These are phyloP conservation scores for Alosa alosa DNA, from an alignment of 2,113 vertebrate species.

Conservation along the genomic window DNA sequence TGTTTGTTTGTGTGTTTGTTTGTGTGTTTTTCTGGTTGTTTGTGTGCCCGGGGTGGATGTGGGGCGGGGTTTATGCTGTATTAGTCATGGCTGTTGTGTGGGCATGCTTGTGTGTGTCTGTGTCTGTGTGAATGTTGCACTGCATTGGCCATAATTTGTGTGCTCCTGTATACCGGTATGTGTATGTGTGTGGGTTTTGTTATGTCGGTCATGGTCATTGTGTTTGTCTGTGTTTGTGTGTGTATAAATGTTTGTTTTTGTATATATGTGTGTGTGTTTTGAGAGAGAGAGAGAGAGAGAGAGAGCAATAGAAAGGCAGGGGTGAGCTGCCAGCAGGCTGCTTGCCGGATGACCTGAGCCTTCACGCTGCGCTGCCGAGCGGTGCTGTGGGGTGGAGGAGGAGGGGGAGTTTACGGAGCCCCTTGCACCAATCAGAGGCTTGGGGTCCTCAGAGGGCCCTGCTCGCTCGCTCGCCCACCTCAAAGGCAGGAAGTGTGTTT, in stretches of 20 bases:
- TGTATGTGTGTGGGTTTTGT: background rate
- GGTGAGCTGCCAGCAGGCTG: background rate
- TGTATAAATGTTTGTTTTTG: background rate
- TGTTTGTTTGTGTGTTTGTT: background rate
- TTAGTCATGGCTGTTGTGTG: slow-evolving; percentile 3
- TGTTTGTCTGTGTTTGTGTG: background rate
- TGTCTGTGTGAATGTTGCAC: background rate
- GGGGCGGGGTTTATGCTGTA: background rate
- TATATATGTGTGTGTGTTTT: background rate
- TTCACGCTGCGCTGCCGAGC: slow-evolving; percentile 20
- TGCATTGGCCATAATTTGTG: background rate
- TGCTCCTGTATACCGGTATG: background rate
- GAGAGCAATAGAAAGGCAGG: background rate
- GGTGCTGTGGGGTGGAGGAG: background rate
- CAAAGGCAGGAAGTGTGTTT: slow-evolving; percentile 34
- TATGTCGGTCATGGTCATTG: background rate
- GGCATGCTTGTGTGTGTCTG: background rate
- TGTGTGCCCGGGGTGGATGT: background rate
- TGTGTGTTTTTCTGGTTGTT: background rate
- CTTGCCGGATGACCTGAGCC: background rate
- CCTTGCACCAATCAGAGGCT: background rate
- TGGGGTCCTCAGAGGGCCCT: slow-evolving; percentile 5
- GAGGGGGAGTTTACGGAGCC: background rate
- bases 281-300: background rate
- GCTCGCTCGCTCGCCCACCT: slow-evolving; percentile 32